Evolutionary conservation across 2,888 invertebrate genomes (phyloP).

Genomic region (Laspeyria flexula): DNA sequence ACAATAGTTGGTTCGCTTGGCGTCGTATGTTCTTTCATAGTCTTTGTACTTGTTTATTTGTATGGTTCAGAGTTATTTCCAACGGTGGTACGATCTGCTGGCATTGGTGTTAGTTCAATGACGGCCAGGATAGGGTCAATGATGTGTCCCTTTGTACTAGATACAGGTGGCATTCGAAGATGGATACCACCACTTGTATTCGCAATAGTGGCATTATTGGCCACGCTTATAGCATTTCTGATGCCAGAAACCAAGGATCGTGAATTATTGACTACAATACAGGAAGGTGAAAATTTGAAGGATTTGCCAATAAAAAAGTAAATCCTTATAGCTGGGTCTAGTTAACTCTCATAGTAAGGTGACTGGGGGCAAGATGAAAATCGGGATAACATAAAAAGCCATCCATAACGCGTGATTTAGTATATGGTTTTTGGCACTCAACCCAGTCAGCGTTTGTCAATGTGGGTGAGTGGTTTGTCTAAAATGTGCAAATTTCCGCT

Average conservation of each 20-base stretch:
- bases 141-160: constrained; percentile 92
- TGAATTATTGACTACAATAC: constrained; percentile 91
- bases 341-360: too few species aligned
- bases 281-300: constrained; percentile 91
- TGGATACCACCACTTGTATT: constrained; percentile 91
- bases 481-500: too few species aligned
- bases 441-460: too few species aligned
- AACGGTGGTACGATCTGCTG: constrained; percentile 94
- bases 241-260: constrained; percentile 93
- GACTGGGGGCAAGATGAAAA: too few species aligned
- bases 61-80: constrained; percentile 95
- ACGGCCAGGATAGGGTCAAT: constrained; percentile 95
- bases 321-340: too few species aligned
- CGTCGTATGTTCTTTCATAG: constrained; percentile 92
- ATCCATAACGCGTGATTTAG: too few species aligned
- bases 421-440: too few species aligned
- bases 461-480: too few species aligned
- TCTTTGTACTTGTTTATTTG: constrained; percentile 94
- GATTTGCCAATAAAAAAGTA: too few species aligned
- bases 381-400: too few species aligned
- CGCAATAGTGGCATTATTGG: constrained; percentile 88
- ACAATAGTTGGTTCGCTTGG: constrained; percentile 89
- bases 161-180: constrained; percentile 72
- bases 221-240: constrained; percentile 81
- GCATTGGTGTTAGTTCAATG: constrained; percentile 95